Base-by-base conservation (phyloP, 2,113 vertebrate species). In the Aix galericulata region DNA sequence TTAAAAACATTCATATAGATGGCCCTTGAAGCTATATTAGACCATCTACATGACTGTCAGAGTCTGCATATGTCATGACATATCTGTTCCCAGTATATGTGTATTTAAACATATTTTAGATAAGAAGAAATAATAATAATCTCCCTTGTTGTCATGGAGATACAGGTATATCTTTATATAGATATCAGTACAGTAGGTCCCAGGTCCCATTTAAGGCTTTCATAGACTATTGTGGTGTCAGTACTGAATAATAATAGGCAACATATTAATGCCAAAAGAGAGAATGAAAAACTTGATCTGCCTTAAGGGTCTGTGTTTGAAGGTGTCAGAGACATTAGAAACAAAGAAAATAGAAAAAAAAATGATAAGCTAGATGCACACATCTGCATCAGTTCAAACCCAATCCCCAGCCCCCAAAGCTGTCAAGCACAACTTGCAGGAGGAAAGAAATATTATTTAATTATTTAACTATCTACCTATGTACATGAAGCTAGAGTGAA, bases 261-360 rank as follows among this genome's bases (percentile, higher is more conserved):
- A 7, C 22, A 69, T 36, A 67, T 31, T 86, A 63, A 87, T 52
- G 34, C 60, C 73, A 55, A 95, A 88, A 74, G 17, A 88, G 68
- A 75, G 44, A 67, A 88, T 36, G 21, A 85, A 84, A 90, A 75
- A 10, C 31, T 84, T 7, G 0, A 69, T 83, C 10, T 93, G 59
- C 76, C 84, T 92, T 87, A 79, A 82, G 81, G 73, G 55, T 56
- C 22, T 79, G 31, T 56, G 42, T 93, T 91, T 97, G 96, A 95
- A 96, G 82, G 89, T 62, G 72, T 53, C 73, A 66, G 32, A 95
- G 32, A 72, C 38, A 81, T 82, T 88, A 86, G 88, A 88, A 83
- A 25, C n/a, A 52, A 95, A 89, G 77, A 53, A 95, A 82, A 86
- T 2, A 88, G 36, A 91, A 95, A 86, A 67, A 80, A 63, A 80